Evolutionary conservation across 1,140 invertebrate species (phyloP).

Genomic region (Steinernema feltiae): DNA sequence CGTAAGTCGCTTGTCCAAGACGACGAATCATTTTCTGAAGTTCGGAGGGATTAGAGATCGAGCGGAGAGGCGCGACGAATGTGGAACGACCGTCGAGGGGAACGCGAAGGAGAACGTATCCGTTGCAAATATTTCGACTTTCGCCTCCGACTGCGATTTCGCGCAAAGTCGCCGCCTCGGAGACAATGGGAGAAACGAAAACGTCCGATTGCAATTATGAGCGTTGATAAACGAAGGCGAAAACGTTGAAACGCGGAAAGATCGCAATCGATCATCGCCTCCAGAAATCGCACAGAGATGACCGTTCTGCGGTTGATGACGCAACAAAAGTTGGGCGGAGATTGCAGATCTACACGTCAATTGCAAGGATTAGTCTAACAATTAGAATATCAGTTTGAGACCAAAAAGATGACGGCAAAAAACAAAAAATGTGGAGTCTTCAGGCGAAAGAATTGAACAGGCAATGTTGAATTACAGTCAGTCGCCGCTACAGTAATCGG

Average conservation of each 20-base stretch:
- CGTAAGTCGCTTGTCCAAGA: conserved; percentile 4
- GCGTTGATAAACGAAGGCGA: not conserved
- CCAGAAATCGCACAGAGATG: no score
- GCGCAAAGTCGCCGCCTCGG: not conserved
- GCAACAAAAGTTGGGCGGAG: no score
- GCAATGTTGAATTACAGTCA: no score
- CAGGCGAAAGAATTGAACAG: no score
- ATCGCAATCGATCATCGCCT: not conserved
- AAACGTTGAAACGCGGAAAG: not conserved
- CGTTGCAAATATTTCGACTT: conserved; percentile 4
- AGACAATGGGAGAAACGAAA: not conserved
- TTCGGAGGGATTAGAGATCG: not conserved
- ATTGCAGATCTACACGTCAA: no score
- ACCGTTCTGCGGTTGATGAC: no score
- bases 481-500: no score
- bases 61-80: not conserved
- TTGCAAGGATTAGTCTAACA: no score
- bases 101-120: not conserved
- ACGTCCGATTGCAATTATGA: not conserved
- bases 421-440: no score
- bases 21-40: conserved; percentile 3
- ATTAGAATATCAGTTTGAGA: no score
- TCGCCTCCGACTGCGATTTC: not conserved
- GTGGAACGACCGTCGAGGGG: not conserved
- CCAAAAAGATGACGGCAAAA: no score